Base-by-base conservation (phyloP, 2,888 invertebrate species). In the Nephrocerus scutellatus region DNA sequence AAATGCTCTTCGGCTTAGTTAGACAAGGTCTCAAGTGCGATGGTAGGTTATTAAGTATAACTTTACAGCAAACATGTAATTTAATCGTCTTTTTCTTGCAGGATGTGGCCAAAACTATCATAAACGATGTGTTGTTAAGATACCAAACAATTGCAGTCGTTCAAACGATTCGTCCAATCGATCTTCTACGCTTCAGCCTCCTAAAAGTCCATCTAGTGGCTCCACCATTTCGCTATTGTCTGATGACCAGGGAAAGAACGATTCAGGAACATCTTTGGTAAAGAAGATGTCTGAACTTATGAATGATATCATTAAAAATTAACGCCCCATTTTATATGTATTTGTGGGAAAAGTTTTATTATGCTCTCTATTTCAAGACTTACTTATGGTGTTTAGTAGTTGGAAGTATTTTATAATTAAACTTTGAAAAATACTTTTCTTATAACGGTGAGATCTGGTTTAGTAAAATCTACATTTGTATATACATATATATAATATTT, bases 11-110 rank as follows among this genome's bases (percentile, higher is more conserved):
- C 72, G 98, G 98, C 4, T 77, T 98, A 50, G 95, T 97, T 47
- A 80, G 95, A 39, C 98, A 98, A 74, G 98, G 98, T 47, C 81
- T 98, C 54, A 97, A 98, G 72, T 98, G 98, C 72, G 95, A 97
- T 77, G 96, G 95, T 95, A 54, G 56, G 61, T 55, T 39, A 26
- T 9, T 7, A 9, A 5, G 10, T 14, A 14, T n/a, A n/a, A 8
- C n/a, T n/a, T 28, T 36, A 23, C 32, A 44, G 13, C 23, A 30
- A n/a, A 21, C 26, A 22, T 29, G 7, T n/a, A 14, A 25, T 25
- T 25, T 12, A 25, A 29, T 18, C 18, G 9, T 26, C 24, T 39
- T 30, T 41, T n/a, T 30, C 28, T 41, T 69, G 14, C 71, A 95
- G 96, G 95, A 52, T 98, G 97, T 74, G 89, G 93, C 10, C 80